A percentile compares a stretch with the other conserved stretches of the same genome.
Conservation (phyloP, 2,888 invertebrate species). For the Macrophya annulata region DNA sequence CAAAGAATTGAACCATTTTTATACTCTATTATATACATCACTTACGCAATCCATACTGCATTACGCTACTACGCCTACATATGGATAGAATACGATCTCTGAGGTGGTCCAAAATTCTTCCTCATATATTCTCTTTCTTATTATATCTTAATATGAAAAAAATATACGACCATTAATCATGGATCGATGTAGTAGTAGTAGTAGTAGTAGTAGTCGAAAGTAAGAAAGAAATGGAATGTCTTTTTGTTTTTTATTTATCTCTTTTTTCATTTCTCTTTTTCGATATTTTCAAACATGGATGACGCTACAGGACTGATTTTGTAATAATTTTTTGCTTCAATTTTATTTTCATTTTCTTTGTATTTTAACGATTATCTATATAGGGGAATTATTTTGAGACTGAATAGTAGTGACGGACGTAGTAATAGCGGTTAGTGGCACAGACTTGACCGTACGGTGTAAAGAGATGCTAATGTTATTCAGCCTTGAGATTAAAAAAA, state of each 20-base stretch:
- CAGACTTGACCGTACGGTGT: neutral
- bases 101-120: constrained; percentile 21
- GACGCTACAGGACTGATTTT: neutral
- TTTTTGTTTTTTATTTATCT: neutral
- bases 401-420: neutral
- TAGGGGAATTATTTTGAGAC: neutral
- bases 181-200: neutral
- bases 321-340: neutral
- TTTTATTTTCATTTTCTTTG: neutral
- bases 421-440: constrained; percentile 41
- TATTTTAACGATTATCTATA: neutral
- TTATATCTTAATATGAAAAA: neutral
- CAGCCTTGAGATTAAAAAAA: constrained; percentile 15
- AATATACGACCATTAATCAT: constrained; percentile 12
- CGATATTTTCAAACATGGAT: neutral
- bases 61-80: neutral
- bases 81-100: neutral
- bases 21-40: neutral
- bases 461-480: constrained; percentile 50
- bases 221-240: neutral
- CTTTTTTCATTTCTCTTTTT: neutral
- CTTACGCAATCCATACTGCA: neutral
- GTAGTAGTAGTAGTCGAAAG: neutral
- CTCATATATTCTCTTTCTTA: neutral
- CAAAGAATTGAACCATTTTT: neutral